Conservation (phyloP, 1,140 invertebrate species). For the Drosophila pectinifera region DNA sequence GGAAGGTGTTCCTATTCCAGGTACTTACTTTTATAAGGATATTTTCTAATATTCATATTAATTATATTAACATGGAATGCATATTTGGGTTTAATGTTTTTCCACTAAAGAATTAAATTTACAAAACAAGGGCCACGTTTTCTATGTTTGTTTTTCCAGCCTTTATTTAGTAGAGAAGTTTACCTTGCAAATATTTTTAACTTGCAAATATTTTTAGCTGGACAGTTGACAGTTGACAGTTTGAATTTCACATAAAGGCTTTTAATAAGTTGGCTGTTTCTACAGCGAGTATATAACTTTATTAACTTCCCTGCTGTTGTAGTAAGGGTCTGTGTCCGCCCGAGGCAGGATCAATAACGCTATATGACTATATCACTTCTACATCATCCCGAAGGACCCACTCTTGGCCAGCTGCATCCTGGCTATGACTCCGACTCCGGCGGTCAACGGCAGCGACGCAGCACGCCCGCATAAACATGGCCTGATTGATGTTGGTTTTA, state of each 20-base stretch:
- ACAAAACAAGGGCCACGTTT: too few species aligned
- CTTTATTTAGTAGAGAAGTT: neutral
- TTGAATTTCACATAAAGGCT: neutral
- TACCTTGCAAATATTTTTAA: too few species aligned
- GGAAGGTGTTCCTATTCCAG: too few species aligned
- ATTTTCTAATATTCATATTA: too few species aligned
- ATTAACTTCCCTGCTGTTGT: conserved; percentile 9
- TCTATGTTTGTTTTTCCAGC: neutral
- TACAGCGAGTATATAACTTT: neutral
- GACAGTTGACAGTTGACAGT: too few species aligned
- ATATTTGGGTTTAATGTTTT: too few species aligned
- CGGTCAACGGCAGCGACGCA: neutral
- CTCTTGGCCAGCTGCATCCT: conserved; percentile 23
- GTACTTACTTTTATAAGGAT: too few species aligned
- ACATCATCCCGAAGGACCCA: conserved; percentile 7
- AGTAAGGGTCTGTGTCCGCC: neutral
- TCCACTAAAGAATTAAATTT: too few species aligned
- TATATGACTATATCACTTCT: conserved; percentile 7
- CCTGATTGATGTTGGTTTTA: conserved; percentile 72
- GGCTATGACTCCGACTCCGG: neutral
- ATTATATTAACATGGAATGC: too few species aligned
- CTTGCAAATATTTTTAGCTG: neutral
- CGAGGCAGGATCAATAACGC: conserved; percentile 41
- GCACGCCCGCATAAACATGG: conserved; percentile 66
- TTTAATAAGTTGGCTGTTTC: conserved; percentile 1